A percentile compares a stretch with the other conserved stretches of the same genome.
Evolutionary conservation across 2,113 vertebrate genomes (phyloP).

Genomic region (Ictidomys tridecemlineatus): DNA sequence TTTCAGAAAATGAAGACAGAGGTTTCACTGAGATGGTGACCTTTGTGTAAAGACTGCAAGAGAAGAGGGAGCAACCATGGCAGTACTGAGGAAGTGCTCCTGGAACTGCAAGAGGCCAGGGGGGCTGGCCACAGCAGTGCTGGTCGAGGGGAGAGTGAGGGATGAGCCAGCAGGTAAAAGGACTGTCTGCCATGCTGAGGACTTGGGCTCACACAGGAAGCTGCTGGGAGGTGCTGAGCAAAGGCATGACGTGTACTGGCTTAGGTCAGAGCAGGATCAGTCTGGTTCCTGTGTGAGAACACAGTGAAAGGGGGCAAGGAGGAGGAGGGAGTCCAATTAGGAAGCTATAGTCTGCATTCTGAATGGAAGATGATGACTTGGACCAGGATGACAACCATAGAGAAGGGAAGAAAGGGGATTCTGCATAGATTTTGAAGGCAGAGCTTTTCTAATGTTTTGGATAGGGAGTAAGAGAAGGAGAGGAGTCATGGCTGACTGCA

Average conservation of each 20-base stretch:
- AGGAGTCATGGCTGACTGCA: neutral
- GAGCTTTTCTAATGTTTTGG: neutral
- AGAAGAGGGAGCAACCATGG: neutral
- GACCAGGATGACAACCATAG: neutral
- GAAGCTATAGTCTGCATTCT: neutral
- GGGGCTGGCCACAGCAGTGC: neutral
- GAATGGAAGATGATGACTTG: neutral
- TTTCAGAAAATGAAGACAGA: neutral
- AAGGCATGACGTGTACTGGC: too few species aligned
- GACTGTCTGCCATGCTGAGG: neutral
- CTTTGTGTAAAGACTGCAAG: neutral
- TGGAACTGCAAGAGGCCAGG: neutral
- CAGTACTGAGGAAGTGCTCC: neutral
- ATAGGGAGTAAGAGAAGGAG: neutral
- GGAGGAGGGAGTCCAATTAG: neutral
- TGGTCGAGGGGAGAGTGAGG: neutral
- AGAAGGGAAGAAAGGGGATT: neutral
- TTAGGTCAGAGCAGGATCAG: neutral
- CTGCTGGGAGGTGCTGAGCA: neutral
- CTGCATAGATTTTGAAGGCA: neutral
- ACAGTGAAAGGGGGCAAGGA: neutral
- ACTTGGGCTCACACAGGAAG: neutral
- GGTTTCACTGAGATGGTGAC: neutral
- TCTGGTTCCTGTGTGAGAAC: neutral
- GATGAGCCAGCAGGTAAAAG: neutral